These are phyloP conservation scores for Gobius niger DNA, from an alignment of 2,113 vertebrate genomes.

Conservation along the genomic window DNA sequence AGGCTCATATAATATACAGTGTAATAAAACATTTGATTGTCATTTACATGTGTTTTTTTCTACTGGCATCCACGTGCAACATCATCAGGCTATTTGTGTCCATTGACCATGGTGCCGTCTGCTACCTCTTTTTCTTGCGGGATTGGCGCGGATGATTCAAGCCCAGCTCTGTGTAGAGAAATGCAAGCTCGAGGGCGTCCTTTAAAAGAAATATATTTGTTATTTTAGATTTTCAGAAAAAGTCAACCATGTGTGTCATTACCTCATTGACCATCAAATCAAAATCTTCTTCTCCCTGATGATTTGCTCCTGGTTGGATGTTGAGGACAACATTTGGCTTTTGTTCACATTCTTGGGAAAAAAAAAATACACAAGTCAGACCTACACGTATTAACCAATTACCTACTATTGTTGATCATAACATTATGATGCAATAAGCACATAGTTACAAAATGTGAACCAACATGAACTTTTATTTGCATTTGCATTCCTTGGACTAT, in stretches of 20 bases:
- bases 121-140: conserved; percentile 43
- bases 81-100: neutral
- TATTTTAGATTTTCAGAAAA: neutral
- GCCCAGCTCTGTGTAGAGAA: conserved; percentile 84
- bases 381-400: neutral
- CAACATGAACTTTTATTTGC: neutral
- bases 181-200: conserved; percentile 86
- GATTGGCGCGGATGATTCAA: conserved; percentile 58
- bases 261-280: conserved; percentile 87
- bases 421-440: neutral
- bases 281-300: conserved; percentile 80
- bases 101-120: neutral
- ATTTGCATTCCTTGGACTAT: no score
- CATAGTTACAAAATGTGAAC: neutral
- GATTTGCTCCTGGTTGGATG: conserved; percentile 82
- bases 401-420: neutral
- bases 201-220: conserved; percentile 61
- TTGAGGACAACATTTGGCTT: conserved; percentile 82
- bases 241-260: conserved; percentile 3
- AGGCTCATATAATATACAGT: neutral
- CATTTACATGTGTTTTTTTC: neutral
- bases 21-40: neutral
- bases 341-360: conserved; percentile 68
- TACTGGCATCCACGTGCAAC: neutral
- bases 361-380: neutral